phyloP scores from a whole-genome alignment of 1,140 invertebrate species.

The Drosophila ironensis region DNA sequence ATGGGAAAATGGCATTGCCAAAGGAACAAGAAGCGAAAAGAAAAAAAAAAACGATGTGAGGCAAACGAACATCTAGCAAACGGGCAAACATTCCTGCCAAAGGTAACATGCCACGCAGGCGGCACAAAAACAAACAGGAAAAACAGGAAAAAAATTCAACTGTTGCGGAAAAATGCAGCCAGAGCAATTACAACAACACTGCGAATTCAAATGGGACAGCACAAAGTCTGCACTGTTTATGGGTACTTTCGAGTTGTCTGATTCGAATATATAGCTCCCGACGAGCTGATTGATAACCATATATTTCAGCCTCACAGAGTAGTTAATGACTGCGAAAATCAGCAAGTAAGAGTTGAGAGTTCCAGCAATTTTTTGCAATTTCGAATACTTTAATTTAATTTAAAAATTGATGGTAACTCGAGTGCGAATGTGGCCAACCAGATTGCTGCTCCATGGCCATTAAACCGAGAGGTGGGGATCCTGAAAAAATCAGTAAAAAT shows the following conservation, averaged over 20 bases:
- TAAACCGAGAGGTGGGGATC: neutral
- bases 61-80: slow-evolving; percentile 35
- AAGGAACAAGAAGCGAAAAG: no score
- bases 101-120: slow-evolving; percentile 5
- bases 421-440: no score
- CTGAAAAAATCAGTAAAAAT: neutral
- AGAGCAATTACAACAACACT: slow-evolving; percentile 38
- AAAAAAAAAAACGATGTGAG: no score
- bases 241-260: no score
- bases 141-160: neutral
- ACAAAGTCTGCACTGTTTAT: no score
- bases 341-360: no score
- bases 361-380: no score
- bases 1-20: slow-evolving; percentile 2
- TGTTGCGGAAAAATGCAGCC: neutral
- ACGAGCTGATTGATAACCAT: no score
- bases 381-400: no score
- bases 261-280: no score
- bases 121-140: slow-evolving; percentile 1
- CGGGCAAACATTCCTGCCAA: slow-evolving; percentile 25
- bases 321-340: no score
- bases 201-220: neutral
- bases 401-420: neutral
- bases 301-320: no score
- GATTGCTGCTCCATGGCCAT: neutral